Base-by-base conservation (phyloP, 2,797 vertebrate genomes). In the Potorous gilbertii region DNA sequence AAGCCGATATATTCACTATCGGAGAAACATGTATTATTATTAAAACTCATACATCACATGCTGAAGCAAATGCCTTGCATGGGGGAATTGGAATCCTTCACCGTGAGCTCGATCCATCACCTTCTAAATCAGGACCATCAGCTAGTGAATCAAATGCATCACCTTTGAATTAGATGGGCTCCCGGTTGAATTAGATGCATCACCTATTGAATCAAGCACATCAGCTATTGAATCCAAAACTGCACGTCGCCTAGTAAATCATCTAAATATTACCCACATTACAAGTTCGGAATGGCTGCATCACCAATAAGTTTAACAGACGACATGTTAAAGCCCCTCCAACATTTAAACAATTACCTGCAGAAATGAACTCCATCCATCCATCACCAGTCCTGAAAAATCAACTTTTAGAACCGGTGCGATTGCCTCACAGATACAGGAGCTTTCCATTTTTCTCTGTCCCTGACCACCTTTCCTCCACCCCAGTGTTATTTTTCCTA, bases 71-170 rank as follows among this genome's bases (percentile, higher is more conserved):
- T 97, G 98, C 97, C 97, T 93, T 95, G 97, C 96, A 40, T 97
- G 93, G 92, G 98, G 97, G 98, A 98, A 98, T 97, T 98, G 97
- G 97, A 98, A 98, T 98, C 97, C 97, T 98, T 98, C 98, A 97
- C 97, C 92, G 8, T 96, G 98, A 98, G 98, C 97, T 97, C 98
- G 98, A 98, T 98, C 98, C 98, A 98, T 98, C 98, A 99, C 98
- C 98, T 98, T 98, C 98, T 99, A 98, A 98, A 98, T 98, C 98
- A 98, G 98, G 98, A 98, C 98, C 98, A 98, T 98, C 98, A 98
- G 98, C 97, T 98, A 92, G 98, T 98, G 98, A 98, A 98, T 99
- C 98, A 98, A 98, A 98, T 97, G 94, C 97, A 98, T 98, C 98
- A 98, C 98, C 98, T 98, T 97, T 97, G 98, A 98, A 98, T 98